Evolutionary conservation across 2,113 vertebrate species (phyloP), one percentile per base, ranked within the genome.

Genomic region (Orcinus orca): DNA sequence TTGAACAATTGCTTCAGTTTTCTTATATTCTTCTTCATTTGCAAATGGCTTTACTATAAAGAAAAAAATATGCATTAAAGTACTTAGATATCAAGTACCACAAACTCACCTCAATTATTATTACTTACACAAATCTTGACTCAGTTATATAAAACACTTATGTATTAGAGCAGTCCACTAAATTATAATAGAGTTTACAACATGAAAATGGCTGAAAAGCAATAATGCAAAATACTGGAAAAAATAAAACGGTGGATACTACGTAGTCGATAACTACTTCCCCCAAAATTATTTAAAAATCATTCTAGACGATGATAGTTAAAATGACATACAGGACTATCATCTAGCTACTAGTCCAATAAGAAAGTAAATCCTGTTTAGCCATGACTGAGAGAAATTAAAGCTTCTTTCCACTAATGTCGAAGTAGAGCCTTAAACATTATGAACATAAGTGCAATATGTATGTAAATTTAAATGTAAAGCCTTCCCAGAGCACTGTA

Each of bases 11-110:
- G 98, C 97, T 47, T 98, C 90, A 0, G 99, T 99, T 95, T 98
- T 98, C 96, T 98, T 96, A 97, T 99, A 99, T 96, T 99, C 99
- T 77, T 98, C 97, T 91, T 99, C 96, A 89, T 98, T 99, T 89
- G 99, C 98, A 98, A 99, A 99, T 0, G 99, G 99, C 38, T 98
- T 99, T 96, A 99, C 99, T 99, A 95, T 73, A 98, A 97, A 97
- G 97, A 96, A 96, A 87, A 10, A 73, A 98, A 96, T 38, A 95
- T 18, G 14, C 44, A 71, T 95, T 63, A 77, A 96, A 36, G 11
- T 82, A 94, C 29, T 95, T 76, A 68, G 31, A 95, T 2, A 15
- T 90, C 36, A 93, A 80, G 12, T 80, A 80, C 11, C 29, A 92
- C 60, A 77, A 92, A 88, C 21, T 58, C 47, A 88, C 17, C 10